These are phyloP conservation scores for Himalopsyche anomala DNA, from an alignment of 2,888 invertebrate species.

Conservation along the genomic window DNA sequence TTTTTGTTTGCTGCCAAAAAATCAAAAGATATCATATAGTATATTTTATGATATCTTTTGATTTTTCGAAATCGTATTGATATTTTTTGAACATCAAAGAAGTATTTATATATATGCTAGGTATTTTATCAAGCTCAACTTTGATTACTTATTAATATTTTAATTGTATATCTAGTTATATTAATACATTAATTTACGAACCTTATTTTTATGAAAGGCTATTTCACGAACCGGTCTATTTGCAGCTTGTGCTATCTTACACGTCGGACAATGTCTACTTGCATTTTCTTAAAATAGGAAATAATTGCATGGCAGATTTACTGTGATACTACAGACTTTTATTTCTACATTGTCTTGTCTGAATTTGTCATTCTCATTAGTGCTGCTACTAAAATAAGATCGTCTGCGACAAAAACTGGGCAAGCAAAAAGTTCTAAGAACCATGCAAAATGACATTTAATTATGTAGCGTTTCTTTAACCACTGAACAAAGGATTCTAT, in stretches of 20 bases:
- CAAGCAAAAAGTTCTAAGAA: not conserved
- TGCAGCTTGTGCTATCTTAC: not conserved
- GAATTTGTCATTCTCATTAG: conserved; percentile 28
- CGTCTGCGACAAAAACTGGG: not conserved
- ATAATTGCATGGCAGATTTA: conserved; percentile 14
- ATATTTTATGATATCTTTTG: no score
- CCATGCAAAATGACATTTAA: not conserved
- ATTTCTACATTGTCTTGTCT: conserved; percentile 2
- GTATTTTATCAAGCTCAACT: no score
- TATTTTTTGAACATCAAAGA: no score
- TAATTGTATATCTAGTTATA: no score
- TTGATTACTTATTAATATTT: no score
- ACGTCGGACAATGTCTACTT: not conserved
- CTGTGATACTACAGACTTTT: not conserved
- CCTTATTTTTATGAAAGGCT: no score
- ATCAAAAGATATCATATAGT: no score
- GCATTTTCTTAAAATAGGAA: not conserved
- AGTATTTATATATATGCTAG: no score
- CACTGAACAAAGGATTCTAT: not conserved
- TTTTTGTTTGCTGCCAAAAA: no score
- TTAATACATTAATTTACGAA: no score
- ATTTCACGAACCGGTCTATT: not conserved
- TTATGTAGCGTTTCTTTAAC: not conserved
- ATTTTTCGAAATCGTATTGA: no score
- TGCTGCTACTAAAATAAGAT: not conserved